phyloP scores from a whole-genome alignment of 2,888 invertebrate species.

The Andrena marginata region DNA sequence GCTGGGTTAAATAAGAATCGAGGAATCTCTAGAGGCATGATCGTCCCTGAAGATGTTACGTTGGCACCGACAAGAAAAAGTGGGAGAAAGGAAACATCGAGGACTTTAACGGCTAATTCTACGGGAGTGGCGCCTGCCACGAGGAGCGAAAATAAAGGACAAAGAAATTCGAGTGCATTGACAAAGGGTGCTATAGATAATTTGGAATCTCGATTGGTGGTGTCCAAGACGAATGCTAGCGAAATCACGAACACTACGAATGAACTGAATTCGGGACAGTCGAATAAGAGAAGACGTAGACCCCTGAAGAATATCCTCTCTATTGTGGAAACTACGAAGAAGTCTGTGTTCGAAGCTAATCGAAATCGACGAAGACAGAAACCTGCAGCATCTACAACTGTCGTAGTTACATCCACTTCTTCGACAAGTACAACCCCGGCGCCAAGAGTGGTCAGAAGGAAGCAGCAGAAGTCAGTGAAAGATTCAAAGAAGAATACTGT shows the following conservation, averaged over 20 bases:
- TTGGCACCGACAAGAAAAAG: constrained; percentile 14
- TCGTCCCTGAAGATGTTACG: constrained; percentile 57
- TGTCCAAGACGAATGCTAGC: not conserved
- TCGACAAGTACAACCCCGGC: constrained; percentile 17
- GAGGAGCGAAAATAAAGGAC: not conserved
- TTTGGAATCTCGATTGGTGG: not conserved
- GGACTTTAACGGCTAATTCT: not conserved
- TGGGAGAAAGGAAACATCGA: not conserved
- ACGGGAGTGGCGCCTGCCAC: not conserved
- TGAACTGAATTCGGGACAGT: not conserved
- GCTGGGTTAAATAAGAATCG: not conserved
- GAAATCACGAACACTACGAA: not conserved
- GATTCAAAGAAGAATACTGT: constrained; percentile 11
- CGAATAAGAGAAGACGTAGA: constrained; percentile 33
- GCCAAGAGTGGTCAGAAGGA: constrained; percentile 17
- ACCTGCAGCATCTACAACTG: constrained; percentile 26
- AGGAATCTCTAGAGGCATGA: constrained; percentile 41
- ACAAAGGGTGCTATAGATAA: constrained; percentile 15
- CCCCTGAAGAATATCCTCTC: constrained; percentile 28
- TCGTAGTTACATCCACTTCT: constrained; percentile 11
- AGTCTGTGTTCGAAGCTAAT: not conserved
- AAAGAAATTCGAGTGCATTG: not conserved
- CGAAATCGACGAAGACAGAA: constrained; percentile 57
- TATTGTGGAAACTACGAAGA: not conserved
- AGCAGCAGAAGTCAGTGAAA: constrained; percentile 7